These are phyloP conservation scores for Numenius arquata DNA, from an alignment of 2,113 vertebrate species.

Conservation along the genomic window DNA sequence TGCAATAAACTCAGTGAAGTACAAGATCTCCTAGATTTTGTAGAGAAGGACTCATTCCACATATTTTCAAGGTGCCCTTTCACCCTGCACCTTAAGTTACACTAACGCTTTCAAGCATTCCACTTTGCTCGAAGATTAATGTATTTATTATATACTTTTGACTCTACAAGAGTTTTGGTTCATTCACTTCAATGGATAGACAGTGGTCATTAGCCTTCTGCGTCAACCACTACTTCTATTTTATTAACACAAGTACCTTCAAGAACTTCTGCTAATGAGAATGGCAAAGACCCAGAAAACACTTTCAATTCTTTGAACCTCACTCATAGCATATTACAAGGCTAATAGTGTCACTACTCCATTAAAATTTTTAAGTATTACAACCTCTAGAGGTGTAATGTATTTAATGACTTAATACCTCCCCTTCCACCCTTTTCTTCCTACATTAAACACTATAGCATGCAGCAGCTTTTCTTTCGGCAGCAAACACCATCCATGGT, in stretches of 20 bases:
- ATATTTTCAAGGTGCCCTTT: background rate
- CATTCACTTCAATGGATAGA: background rate
- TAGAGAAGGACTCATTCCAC: background rate
- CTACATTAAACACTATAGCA: background rate
- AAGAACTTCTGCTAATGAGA: conserved; percentile 9
- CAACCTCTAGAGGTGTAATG: background rate
- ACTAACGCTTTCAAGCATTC: background rate
- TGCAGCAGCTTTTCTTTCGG: background rate
- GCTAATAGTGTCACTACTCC: background rate
- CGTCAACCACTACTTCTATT: background rate
- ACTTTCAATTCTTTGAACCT: background rate
- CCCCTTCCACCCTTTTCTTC: background rate
- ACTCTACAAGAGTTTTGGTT: background rate
- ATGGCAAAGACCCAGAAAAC: background rate
- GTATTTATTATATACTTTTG: background rate
- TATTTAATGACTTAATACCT: background rate
- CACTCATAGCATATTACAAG: background rate
- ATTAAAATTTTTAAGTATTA: background rate
- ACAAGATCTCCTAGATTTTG: background rate
- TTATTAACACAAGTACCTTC: conserved; percentile 10
- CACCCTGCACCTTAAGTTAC: background rate
- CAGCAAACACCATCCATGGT: background rate
- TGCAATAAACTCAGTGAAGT: background rate
- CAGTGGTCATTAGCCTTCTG: background rate
- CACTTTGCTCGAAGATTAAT: background rate